Evolutionary conservation across 2,888 invertebrate genomes (phyloP).

Genomic region (Onchidella celtica): DNA sequence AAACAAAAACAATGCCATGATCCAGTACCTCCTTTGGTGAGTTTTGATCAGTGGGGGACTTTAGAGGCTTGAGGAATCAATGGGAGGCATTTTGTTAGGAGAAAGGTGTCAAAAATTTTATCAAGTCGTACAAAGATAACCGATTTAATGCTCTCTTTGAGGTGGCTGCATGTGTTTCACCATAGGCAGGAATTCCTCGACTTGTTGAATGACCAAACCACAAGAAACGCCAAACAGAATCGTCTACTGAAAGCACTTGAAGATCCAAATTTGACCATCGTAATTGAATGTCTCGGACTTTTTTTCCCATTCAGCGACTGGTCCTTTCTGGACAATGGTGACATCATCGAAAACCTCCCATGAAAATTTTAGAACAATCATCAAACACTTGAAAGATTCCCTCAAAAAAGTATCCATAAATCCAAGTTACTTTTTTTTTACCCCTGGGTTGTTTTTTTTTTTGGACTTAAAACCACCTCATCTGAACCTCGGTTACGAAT

Average conservation of each 20-base stretch:
- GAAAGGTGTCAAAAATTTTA: background rate
- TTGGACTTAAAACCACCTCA: background rate
- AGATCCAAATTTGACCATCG: background rate
- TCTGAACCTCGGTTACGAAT: background rate
- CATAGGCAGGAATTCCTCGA: conserved; percentile 1
- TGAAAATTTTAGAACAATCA: background rate
- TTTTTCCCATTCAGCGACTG: conserved; percentile 16
- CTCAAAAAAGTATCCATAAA: background rate
- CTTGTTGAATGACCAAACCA: background rate
- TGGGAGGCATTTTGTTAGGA: conserved; percentile 19
- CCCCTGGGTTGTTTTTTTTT: background rate
- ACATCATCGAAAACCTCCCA: conserved; percentile 59
- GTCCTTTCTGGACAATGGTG: conserved; percentile 22
- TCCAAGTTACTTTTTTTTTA: background rate
- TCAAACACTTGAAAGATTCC: background rate
- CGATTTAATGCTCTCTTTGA: conserved; percentile 30
- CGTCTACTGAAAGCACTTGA: background rate
- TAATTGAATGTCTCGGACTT: conserved; percentile 5
- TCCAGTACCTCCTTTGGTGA: too few relatives aligned
- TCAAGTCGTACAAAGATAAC: conserved; percentile 29
- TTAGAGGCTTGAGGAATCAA: conserved; percentile 24
- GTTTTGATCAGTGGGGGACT: conserved; percentile 18
- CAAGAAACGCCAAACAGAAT: conserved; percentile 1
- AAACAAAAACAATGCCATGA: too few relatives aligned
- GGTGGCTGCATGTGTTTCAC: conserved; percentile 22